Base-by-base conservation (phyloP, 37 sponge, comb jelly and placozoan species). In the Aphrocallistes beatrix region DNA sequence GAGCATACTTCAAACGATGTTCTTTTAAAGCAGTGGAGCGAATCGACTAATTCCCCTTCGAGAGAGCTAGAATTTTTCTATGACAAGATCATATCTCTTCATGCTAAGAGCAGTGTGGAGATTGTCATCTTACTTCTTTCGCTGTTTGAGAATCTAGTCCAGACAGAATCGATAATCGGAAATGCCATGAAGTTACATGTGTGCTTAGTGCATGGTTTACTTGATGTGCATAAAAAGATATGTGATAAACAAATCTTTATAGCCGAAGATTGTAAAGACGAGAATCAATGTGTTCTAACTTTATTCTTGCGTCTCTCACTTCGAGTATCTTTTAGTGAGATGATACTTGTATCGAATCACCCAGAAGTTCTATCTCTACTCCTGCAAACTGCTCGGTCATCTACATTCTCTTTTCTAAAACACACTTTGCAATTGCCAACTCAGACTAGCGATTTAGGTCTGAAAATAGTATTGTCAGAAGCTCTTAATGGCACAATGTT, bases 401-500 rank as follows among this genome's bases (percentile, higher is more conserved):
- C 75, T 60, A 60, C 75, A 60, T 60, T 60, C 21, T 60, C 75
- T 25, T 60, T 60, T 60, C 75, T 60, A 13, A 60, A 60, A 28
- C 10, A 60, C n/a, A 60, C 75, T 25, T 13, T 60, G n/a, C 75
- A 60, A 28, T 13, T 60, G n/a, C 75, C 75, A 19, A 60, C 75
- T 25, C 45, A 16, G 45, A 60, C 75, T 25, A 60, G n/a, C 75
- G 28, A 60, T 60, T 32, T 60, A 25, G 75, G 75, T 60, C n/a
- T 60, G 1, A 60, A 60, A 19, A 60, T 30, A 25, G 75, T 60
- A 25, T 25, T 60, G 8, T 19, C 28, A 3, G 75, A 60, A 30
- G 75, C 75, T 32, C 34, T 60, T 19, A 60, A 60, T 60, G 75
- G 75, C n/a, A 60, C 75, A 28, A 60, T 60, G 75, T 30, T 60